Conservation (phyloP, 2,888 invertebrate genomes). For the Nezara viridula region DNA sequence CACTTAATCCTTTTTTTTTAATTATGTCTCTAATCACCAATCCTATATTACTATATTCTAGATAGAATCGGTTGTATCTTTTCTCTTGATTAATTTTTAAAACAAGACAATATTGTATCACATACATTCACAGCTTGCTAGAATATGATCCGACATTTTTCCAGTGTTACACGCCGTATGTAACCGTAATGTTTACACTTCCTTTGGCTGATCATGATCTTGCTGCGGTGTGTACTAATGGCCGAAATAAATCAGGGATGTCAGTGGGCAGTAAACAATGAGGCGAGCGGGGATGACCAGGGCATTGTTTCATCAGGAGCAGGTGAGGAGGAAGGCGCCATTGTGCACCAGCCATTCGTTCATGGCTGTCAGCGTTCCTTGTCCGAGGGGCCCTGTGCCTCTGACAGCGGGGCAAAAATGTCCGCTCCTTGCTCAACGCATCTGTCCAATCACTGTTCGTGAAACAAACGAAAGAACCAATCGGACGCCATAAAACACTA, state of each 20-base stretch:
- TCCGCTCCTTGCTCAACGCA: neutral
- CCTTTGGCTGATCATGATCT: neutral
- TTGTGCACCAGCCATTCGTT: neutral
- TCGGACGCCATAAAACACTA: too few species aligned
- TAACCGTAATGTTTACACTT: neutral
- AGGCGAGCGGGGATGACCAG: neutral
- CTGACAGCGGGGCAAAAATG: neutral
- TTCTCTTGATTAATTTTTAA: too few species aligned
- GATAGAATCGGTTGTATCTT: too few species aligned
- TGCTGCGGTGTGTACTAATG: neutral
- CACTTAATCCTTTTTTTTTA: too few species aligned
- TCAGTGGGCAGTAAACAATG: neutral
- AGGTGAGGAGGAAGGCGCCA: constrained; percentile 3
- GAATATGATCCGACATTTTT: too few species aligned
- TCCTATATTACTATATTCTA: too few species aligned
- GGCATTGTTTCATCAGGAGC: constrained; percentile 29
- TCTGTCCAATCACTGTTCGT: neutral
- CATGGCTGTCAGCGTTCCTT: constrained; percentile 5
- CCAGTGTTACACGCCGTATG: too few species aligned
- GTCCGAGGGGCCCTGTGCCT: neutral
- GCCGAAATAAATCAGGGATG: neutral
- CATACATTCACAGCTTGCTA: too few species aligned
- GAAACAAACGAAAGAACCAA: too few species aligned
- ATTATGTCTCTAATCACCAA: too few species aligned
- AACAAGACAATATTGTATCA: too few species aligned